These are phyloP conservation scores for Andrena haemorrhoa DNA, from an alignment of 2,888 invertebrate genomes.

Conservation along the genomic window DNA sequence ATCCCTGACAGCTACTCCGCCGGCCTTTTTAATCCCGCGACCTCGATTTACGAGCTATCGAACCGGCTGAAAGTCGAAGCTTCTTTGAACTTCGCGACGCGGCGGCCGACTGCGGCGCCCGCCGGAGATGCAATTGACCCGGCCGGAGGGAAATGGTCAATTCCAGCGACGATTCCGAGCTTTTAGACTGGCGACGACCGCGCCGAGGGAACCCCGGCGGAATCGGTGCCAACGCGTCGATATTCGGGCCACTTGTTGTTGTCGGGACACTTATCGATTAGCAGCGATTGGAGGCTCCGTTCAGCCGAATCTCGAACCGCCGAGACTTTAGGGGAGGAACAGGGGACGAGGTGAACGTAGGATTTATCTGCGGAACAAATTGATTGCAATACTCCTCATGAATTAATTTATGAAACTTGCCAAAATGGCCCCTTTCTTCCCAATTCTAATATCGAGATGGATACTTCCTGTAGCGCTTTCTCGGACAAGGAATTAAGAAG, in stretches of 20 bases:
- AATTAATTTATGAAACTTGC: no score
- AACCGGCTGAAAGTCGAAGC: constrained; percentile 54
- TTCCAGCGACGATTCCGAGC: constrained; percentile 7
- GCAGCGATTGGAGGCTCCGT: no score
- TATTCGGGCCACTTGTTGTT: not conserved
- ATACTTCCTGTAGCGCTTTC: no score
- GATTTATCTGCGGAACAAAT: no score
- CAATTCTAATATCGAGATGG: no score
- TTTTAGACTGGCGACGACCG: not conserved
- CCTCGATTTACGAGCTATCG: constrained; percentile 57
- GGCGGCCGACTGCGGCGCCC: constrained; percentile 33
- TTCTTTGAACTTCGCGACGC: constrained; percentile 52
- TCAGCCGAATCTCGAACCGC: no score
- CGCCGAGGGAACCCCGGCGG: no score
- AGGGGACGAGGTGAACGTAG: no score
- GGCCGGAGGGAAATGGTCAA: constrained; percentile 25
- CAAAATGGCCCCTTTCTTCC: no score
- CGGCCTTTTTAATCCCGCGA: constrained; percentile 54
- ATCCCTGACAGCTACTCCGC: constrained; percentile 52
- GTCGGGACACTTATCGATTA: not conserved
- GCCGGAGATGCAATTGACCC: constrained; percentile 27
- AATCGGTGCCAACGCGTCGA: not conserved
- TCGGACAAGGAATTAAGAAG: no score
- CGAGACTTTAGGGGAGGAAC: no score
- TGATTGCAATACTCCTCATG: no score